Evolutionary conservation across 2,113 vertebrate genomes (phyloP).

Genomic region (Irena cyanogastra): DNA sequence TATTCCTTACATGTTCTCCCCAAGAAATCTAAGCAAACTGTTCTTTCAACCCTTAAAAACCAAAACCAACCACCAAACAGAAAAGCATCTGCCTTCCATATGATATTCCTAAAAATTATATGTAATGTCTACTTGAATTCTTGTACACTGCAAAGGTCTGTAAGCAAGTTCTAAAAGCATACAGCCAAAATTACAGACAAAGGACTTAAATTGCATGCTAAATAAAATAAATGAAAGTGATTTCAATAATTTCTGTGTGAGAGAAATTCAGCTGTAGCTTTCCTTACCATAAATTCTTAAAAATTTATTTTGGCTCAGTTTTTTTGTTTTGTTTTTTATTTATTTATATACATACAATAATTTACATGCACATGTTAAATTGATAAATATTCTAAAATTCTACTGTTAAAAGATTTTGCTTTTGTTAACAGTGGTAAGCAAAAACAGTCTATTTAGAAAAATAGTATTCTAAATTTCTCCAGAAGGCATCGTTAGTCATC

Average conservation of each 20-base stretch:
- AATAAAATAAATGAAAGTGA: neutral
- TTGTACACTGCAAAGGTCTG: neutral
- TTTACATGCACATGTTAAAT: neutral
- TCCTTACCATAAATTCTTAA: neutral
- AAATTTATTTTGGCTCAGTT: neutral
- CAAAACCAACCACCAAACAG: neutral
- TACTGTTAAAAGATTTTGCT: neutral
- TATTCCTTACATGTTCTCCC: neutral
- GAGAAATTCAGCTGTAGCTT: neutral
- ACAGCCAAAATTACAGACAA: neutral
- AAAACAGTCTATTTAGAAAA: neutral
- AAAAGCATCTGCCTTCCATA: neutral
- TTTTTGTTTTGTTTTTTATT: neutral
- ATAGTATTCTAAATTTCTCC: neutral
- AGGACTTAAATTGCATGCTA: neutral
- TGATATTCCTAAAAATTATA: neutral
- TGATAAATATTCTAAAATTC: neutral
- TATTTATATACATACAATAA: neutral
- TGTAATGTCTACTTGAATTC: neutral
- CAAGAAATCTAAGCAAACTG: neutral
- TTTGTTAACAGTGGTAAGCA: neutral
- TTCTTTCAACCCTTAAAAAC: neutral
- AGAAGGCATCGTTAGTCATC: accelerated
- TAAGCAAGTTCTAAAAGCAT: neutral
- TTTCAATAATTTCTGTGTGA: neutral